phyloP scores from a whole-genome alignment of 2,888 invertebrate species.

The Andricus curvator region DNA sequence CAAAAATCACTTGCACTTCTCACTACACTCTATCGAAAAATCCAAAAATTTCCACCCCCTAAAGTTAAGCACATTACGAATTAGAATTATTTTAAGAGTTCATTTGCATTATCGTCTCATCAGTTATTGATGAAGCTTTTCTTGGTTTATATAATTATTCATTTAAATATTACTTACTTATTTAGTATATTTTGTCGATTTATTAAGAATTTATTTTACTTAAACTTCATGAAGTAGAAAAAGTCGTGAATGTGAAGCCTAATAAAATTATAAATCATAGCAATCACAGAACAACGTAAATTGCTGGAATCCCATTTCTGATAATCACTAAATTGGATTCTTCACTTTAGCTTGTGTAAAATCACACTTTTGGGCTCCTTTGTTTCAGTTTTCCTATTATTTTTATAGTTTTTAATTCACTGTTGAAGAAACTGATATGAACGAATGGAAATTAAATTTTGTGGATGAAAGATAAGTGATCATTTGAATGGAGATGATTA shows the following conservation, averaged over 20 bases:
- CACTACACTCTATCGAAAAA: neutral
- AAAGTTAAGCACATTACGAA: neutral
- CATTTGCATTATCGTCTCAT: neutral
- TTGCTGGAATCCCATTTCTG: neutral
- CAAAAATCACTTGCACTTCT: slow-evolving; percentile 19
- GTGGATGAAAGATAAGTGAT: neutral
- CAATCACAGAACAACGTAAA: neutral
- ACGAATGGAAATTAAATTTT: neutral
- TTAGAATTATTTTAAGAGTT: neutral
- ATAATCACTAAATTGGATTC: neutral
- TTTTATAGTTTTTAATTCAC: neutral
- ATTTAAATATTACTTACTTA: neutral
- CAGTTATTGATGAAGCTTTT: neutral
- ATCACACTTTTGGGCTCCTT: neutral
- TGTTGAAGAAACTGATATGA: neutral
- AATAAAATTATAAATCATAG: neutral
- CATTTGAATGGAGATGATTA: neutral
- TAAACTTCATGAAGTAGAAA: neutral
- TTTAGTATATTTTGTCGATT: neutral
- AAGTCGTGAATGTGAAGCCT: neutral
- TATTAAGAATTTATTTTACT: no score
- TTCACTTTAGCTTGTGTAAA: neutral
- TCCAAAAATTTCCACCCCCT: neutral
- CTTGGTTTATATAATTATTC: neutral
- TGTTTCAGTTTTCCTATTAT: neutral